These are phyloP conservation scores for Molorchus minor DNA, from an alignment of 2,888 invertebrate species.

Conservation along the genomic window DNA sequence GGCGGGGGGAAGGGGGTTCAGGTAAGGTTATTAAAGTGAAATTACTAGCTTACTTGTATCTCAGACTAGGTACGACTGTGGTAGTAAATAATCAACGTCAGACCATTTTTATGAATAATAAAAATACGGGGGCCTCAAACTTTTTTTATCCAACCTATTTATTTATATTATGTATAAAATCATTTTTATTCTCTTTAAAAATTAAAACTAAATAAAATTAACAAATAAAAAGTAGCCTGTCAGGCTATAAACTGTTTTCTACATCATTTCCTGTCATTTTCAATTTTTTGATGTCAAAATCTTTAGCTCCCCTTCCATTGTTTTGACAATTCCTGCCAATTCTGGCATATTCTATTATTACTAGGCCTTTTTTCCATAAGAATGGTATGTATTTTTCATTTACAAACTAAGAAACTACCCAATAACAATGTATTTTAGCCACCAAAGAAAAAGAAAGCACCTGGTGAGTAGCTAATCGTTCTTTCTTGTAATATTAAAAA, in stretches of 20 bases:
- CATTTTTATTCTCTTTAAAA: neutral
- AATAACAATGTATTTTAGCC: constrained; percentile 6
- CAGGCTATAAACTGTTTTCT: too few species aligned
- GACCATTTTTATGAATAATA: neutral
- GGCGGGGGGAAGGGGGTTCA: constrained; percentile 46
- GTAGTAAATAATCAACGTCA: neutral
- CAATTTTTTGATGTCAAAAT: too few species aligned
- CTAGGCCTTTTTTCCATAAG: neutral
- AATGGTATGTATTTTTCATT: constrained; percentile 7
- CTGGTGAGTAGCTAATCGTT: neutral
- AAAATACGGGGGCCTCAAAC: neutral
- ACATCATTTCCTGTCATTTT: too few species aligned
- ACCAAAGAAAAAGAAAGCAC: constrained; percentile 14
- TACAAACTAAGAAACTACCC: neutral
- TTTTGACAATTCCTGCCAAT: neutral
- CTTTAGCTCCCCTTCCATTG: neutral
- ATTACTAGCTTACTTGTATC: neutral
- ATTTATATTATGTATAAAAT: neutral
- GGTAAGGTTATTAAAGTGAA: constrained; percentile 24
- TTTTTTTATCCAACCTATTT: neutral
- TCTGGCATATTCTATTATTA: neutral
- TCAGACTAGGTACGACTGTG: too few species aligned
- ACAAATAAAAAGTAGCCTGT: neutral
- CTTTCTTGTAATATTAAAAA: too few species aligned
- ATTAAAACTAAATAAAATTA: neutral